Conservation (phyloP, 2,113 vertebrate species). For the Calonectris borealis region DNA sequence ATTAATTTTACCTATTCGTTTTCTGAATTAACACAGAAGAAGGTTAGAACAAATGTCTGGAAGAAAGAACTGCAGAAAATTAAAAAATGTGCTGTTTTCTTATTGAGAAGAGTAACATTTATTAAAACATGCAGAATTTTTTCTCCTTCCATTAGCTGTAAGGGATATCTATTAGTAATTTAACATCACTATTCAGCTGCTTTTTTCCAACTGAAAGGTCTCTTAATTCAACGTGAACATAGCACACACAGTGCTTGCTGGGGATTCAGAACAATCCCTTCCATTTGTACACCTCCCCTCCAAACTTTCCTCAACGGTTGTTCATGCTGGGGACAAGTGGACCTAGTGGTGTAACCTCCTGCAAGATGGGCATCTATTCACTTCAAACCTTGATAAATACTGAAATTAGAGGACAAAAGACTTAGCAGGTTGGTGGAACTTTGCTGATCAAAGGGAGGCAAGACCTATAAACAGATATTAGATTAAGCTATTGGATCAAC, state of each 20-base stretch:
- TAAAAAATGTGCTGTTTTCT: background rate
- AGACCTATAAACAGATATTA: background rate
- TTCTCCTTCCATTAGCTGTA: background rate
- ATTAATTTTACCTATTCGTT: background rate
- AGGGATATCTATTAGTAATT: background rate
- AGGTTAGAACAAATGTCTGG: background rate
- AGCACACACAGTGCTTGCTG: background rate
- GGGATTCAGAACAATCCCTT: background rate
- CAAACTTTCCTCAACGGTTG: background rate
- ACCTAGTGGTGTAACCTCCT: background rate
- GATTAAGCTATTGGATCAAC: background rate
- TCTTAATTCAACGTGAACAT: background rate
- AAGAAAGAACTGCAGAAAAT: background rate
- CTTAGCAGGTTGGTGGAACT: background rate
- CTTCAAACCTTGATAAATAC: background rate
- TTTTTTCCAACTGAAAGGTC: background rate
- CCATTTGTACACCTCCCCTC: background rate
- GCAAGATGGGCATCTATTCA: background rate
- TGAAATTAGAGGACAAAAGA: background rate
- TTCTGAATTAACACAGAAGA: background rate
- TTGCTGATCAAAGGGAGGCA: background rate
- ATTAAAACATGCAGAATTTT: background rate
- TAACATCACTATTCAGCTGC: background rate
- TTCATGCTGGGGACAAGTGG: accelerated
- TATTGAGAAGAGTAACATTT: background rate